phyloP scores from a whole-genome alignment of 1,140 invertebrate genomes.

The Pogonomyrmex barbatus region DNA sequence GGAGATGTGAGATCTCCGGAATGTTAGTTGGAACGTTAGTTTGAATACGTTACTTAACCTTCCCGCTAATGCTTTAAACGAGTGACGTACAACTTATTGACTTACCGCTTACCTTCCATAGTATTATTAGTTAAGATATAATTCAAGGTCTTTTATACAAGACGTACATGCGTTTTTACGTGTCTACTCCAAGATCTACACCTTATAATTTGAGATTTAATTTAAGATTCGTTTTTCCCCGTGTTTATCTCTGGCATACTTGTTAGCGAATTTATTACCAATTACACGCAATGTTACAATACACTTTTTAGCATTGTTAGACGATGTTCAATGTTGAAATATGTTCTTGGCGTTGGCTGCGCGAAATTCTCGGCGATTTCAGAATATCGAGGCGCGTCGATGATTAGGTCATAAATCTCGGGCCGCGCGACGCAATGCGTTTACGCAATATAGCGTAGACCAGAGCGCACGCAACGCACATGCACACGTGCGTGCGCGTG shows the following conservation, averaged over 20 bases:
- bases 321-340: neutral
- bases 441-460: constrained; percentile 66
- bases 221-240: neutral
- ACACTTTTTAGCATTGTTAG: neutral
- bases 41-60: neutral
- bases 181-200: neutral
- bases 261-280: constrained; percentile 5
- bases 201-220: neutral
- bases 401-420: constrained; percentile 66
- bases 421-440: constrained; percentile 62
- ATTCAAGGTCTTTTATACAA: neutral
- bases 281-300: neutral
- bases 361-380: constrained; percentile 55
- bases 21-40: neutral
- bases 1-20: neutral
- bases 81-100: neutral
- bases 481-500: constrained; percentile 44
- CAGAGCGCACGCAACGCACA: constrained; percentile 29
- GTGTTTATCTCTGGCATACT: neutral
- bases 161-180: neutral
- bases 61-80: neutral
- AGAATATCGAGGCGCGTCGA: constrained; percentile 69
- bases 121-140: neutral
- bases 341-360: neutral
- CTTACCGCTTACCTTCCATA: neutral